Conservation (phyloP, 2,888 invertebrate genomes). For the Zonitis immaculata region DNA sequence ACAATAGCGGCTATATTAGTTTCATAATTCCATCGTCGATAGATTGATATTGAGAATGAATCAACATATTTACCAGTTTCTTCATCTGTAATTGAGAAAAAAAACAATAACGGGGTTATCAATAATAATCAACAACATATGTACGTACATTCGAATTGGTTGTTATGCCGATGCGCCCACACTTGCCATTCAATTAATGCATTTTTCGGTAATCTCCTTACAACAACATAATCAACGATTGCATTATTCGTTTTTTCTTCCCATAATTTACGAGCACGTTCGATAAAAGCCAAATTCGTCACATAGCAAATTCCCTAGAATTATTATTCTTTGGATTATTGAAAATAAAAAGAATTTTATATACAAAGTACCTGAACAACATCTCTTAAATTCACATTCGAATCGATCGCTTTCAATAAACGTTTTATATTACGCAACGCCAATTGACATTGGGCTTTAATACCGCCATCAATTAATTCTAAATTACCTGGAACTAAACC, state of each 20-base stretch:
- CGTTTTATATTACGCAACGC: slow-evolving; percentile 79
- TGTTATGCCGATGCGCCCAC: slow-evolving; percentile 84
- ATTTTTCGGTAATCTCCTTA: slow-evolving; percentile 71
- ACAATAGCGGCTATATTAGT: slow-evolving; percentile 82
- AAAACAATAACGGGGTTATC: too few species aligned
- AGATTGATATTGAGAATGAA: slow-evolving; percentile 76
- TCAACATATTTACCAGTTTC: slow-evolving; percentile 85
- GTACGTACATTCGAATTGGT: slow-evolving; percentile 78
- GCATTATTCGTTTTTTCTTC: slow-evolving; percentile 79
- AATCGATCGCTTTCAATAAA: slow-evolving; percentile 75
- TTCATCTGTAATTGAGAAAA: slow-evolving; percentile 60
- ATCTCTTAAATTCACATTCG: slow-evolving; percentile 72
- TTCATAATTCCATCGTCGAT: slow-evolving; percentile 84
- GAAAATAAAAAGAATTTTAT: too few species aligned
- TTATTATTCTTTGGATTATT: too few species aligned
- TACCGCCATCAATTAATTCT: slow-evolving; percentile 70
- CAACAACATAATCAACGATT: slow-evolving; percentile 82
- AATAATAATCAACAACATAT: slow-evolving; percentile 29
- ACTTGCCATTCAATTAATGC: slow-evolving; percentile 92
- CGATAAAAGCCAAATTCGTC: slow-evolving; percentile 64
- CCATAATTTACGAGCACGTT: slow-evolving; percentile 75
- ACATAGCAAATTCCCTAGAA: slow-evolving; percentile 79
- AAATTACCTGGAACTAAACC: slow-evolving; percentile 80
- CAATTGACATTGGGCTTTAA: slow-evolving; percentile 75
- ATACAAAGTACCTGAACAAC: slow-evolving; percentile 71